Evolutionary conservation across 2,797 vertebrate species (phyloP), one percentile per base, ranked within the genome.

Genomic region (Myripristis murdjan): DNA sequence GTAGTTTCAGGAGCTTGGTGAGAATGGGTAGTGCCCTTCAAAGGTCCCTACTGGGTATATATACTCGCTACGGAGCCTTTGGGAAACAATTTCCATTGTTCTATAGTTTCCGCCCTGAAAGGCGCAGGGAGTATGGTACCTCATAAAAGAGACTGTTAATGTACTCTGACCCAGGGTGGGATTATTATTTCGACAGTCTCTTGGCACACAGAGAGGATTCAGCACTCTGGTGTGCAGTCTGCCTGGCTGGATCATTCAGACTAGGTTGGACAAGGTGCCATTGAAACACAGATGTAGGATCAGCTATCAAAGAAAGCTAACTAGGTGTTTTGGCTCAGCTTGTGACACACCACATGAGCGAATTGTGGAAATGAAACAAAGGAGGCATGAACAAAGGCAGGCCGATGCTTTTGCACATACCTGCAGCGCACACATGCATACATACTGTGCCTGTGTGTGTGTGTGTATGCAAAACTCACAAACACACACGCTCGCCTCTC

Each of bases 111-210:
- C 51, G 70, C 68, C 28, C 55, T 64, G 48, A 80, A 81, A 83
- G 57, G 61, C 77, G 77, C 62, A 70, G 60, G 73, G 77, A 81
- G 69, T 73, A 73, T 18, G 1, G 57, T 64, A 70, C 72, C 85
- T 88, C 84, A 82, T 89, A 87, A 91, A 89, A 86, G 79, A 82
- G 79, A 81, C 73, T 78, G 69, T 78, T 88, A 90, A 89, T 87
- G 83, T 87, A 82, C 87, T 90, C 75, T 76, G 83, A 87, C 81
- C 88, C 6, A 33, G 56, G 65, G 65, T 73, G 75, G 84, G 80
- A 81, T 86, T 88, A 83, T 86, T 83, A 72, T 90, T 81, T 79
- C 28, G 71, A 75, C 67, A 73, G 86, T 76, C 73, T 86, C 65
- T 72, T 82, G 87, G 86, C 83, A 79, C 37, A 22, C 49, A 0